Base-by-base conservation (phyloP, 2,888 invertebrate genomes). In the Ryuthela nishihirai region DNA sequence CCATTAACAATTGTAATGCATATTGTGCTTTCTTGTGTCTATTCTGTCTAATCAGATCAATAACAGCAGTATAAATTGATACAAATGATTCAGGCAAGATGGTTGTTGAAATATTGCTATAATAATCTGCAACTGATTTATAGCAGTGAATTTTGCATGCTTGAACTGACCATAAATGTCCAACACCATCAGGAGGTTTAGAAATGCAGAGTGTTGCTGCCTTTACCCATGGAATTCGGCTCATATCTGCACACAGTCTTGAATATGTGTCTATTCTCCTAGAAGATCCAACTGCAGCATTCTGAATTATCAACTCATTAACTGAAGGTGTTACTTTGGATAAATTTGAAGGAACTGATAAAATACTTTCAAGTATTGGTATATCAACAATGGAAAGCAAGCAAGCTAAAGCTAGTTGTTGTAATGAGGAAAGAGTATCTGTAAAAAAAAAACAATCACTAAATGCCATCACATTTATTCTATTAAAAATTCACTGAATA, bases 141-240 rank as follows among this genome's bases (percentile, higher is more conserved):
- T 62, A 62, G n/a, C 62, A 58, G 10, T 55, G 42, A 18, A 58
- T 38, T 36, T 62, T 62, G 42, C 58, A 62, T 4, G 58, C 58
- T 15, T 62, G 62, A 9, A 54, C 36, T n/a, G 62, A 62, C 62
- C 62, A 62, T 3, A 62, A 26, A 10, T 40, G 38, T 6, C 47
- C 46, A 20, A 62, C 34, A 5, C 62, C 62, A 20, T 47, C 40
- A 32, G 62, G 62, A 23, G 49, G 29, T 9, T 34, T 24, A 9
- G 41, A 46, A 4, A 58, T n/a, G n/a, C 62, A 62, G n/a, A 17
- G 6, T 1, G 49, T 45, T 4, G 62, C 49, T 5, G 56, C 54
- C 7, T 25, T 41, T 3, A 62, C 58, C 58, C 54, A 58, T 10
- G 62, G 54, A 6, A 62, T 50, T 1, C 53, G 43, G 6, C 44